Base-by-base conservation (phyloP, 1,140 invertebrate species). In the Argopecten irradians region DNA sequence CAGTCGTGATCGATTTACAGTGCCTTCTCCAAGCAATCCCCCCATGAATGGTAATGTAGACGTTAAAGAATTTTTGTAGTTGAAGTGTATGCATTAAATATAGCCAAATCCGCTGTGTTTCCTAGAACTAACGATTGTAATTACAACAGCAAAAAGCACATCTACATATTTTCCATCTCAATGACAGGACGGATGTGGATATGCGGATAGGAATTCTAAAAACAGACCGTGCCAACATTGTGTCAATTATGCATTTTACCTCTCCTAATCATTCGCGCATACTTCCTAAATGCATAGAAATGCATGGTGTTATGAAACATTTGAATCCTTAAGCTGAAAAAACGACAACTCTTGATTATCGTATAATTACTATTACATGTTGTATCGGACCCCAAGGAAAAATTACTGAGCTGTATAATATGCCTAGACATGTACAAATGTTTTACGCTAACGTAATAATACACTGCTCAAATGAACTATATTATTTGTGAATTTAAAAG, bases 221-320 rank as follows among this genome's bases (percentile, higher is more conserved):
- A 8, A 71, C 22, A 71, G 22, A 71, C 28, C 55, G 16, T 71
- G 55, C 55, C 5, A 28, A 71, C 22, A 71, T 71, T n/a, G 22
- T 71, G n/a, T 71, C 55, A 71, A 71, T 71, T n/a, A 71, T 71
- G 55, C 28, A 71, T 71, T 71, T 71, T 71, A 71, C 55, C 22
- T 71, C n/a, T 71, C 55, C n/a, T 7, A 71, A 28, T n/a, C 55
- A 28, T 16, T 28, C n/a, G 28, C 28, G n/a, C 28, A 71, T 71
- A n/a, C 13, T 28, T 28, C n/a, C 7, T 5, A 71, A 71, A 28
- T n/a, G 9, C 43, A 46, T 46, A 46, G 13, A 46, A 46, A 46
- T 46, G 22, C 43, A 46, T 11, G 43, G 19, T n/a, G n/a, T 46
- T 46, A 46, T 46, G 19, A 11, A 46, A 46, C 22, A 3, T 7